Evolutionary conservation across 2,888 invertebrate species (phyloP).

Genomic region (Stenodera caucasica): DNA sequence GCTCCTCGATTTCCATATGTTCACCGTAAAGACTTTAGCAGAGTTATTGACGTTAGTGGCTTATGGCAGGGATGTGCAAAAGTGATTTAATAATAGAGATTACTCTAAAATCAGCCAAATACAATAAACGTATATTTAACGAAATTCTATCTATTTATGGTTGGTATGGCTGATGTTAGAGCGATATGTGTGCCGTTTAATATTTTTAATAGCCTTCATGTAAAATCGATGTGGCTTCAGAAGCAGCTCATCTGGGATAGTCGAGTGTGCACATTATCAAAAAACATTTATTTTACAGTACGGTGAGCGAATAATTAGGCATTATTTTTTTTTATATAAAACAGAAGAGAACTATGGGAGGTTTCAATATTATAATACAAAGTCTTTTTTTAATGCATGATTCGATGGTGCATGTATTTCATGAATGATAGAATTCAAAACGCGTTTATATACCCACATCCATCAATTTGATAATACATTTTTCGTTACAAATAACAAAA

Average conservation of each 20-base stretch:
- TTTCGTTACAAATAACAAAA: too few relatives aligned
- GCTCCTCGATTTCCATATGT: conserved; percentile 17
- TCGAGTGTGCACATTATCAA: conserved; percentile 22
- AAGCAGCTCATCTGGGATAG: conserved; percentile 17
- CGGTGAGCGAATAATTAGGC: conserved; percentile 27
- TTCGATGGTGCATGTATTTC: conserved; percentile 23
- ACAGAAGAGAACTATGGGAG: conserved; percentile 19
- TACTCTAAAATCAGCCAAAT: conserved; percentile 10
- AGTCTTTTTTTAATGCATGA: conserved; percentile 21
- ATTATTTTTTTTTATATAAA: too few relatives aligned
- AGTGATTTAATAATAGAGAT: conserved; percentile 10
- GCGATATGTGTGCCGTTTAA: conserved; percentile 15
- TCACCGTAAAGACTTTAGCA: conserved; percentile 47
- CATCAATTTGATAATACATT: conserved; percentile 12
- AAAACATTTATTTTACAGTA: conserved; percentile 29
- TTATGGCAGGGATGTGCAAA: conserved; percentile 53
- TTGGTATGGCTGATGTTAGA: conserved; percentile 16
- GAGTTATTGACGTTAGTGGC: conserved; percentile 45
- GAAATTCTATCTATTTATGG: too few relatives aligned
- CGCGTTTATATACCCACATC: conserved; percentile 16
- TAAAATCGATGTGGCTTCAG: conserved; percentile 20
- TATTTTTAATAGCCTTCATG: conserved; percentile 14
- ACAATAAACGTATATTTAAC: too few relatives aligned
- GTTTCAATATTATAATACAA: conserved; percentile 20
- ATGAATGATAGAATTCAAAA: conserved; percentile 24